Base-by-base conservation (phyloP, 2,888 invertebrate genomes). In the Ernsta delagoae region DNA sequence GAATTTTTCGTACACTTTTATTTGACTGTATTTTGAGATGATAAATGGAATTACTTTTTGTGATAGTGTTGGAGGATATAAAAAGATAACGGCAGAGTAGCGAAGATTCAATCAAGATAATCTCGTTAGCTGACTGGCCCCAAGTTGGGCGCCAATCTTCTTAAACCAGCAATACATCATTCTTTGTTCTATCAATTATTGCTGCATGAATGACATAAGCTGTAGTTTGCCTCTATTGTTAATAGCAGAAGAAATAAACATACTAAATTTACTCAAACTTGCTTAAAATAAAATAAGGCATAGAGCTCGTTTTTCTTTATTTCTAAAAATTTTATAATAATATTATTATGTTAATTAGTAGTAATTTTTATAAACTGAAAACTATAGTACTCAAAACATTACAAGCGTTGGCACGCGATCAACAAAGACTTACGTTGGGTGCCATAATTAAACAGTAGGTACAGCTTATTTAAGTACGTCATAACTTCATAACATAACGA, bases 121-220 rank as follows among this genome's bases (percentile, higher is more conserved):
- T 62, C 65, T 66, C 50, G 36, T 65, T 65, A 64, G 53, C 4
- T 8, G 60, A 24, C 24, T 24, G 24, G 74, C 48, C 79, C 80
- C 83, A 77, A 69, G 77, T 72, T 78, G 83, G 83, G 81, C 79
- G 83, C 82, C 83, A 80, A 72, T 71, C 67, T 72, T 71, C 65
- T 70, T 77, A 74, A 78, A 45, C 45, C 45, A 54, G 54, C 54
- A 54, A 60, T 54, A 60, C 34, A 31, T 56, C 66, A 34, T 6
- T 66, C 54, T 60, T 50, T 61, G 54, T 66, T 60, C 54, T 54
- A 67, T 54, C 56, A 60, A 54, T 67, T 61, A 54, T 31, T 8
- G 24, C n/a, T 56, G n/a, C 8, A 7, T 39, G 39, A 5, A 16
- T 16, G 16, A 3, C 7, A 50, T 3, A 6, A 12, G 12, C 7